Evolutionary conservation across 2,888 invertebrate species (phyloP).

Genomic region (Linhomoeus sp.): DNA sequence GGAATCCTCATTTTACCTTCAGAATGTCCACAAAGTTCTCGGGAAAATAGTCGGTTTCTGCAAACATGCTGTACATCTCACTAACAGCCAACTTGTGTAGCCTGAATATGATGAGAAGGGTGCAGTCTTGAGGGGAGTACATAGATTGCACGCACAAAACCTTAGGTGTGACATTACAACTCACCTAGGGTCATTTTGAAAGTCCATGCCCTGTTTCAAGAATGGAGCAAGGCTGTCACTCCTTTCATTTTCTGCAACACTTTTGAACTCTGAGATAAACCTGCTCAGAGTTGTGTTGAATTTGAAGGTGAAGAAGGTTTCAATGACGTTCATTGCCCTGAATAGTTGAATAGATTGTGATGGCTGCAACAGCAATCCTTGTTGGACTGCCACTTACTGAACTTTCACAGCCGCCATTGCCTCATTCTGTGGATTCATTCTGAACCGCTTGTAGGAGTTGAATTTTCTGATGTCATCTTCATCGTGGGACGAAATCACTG

Average conservation of each 20-base stretch:
- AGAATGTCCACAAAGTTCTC: constrained; percentile 15
- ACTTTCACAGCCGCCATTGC: constrained; percentile 27
- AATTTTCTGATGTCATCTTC: not conserved
- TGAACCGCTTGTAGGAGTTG: constrained; percentile 11
- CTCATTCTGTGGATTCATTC: constrained; percentile 22
- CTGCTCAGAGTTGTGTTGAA: constrained; percentile 28
- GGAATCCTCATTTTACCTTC: not conserved
- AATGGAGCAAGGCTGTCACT: not conserved
- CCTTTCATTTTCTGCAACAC: constrained; percentile 4
- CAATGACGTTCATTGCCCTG: constrained; percentile 14
- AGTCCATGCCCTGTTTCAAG: not conserved
- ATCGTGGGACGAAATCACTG: not conserved
- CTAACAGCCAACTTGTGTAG: not conserved
- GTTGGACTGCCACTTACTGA: too few relatives aligned
- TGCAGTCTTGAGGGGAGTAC: too few relatives aligned
- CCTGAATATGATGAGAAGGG: not conserved
- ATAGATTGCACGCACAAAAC: too few relatives aligned
- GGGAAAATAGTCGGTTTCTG: not conserved
- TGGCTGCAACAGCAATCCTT: too few relatives aligned
- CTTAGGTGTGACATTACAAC: too few relatives aligned
- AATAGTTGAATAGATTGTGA: too few relatives aligned
- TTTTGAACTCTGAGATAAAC: constrained; percentile 26
- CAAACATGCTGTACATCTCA: not conserved
- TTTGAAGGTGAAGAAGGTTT: constrained; percentile 27
- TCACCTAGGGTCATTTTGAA: too few relatives aligned